Evolutionary conservation across 1,140 invertebrate species (phyloP).

Genomic region (Micrasema longulum): DNA sequence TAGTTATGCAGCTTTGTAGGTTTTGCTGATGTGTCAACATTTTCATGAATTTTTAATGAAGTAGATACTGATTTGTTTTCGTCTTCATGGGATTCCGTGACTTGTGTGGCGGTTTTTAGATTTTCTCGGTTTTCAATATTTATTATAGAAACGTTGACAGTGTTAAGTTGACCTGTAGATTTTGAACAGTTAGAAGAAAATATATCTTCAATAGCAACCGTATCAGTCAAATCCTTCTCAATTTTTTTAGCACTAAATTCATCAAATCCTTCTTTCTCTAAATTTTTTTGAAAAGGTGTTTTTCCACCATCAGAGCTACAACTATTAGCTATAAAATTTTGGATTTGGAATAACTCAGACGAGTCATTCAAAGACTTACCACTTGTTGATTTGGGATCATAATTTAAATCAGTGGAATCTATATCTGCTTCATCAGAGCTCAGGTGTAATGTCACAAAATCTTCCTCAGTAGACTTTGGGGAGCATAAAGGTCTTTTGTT

Average conservation of each 20-base stretch:
- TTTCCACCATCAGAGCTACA: conserved; percentile 19
- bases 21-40: too few relatives aligned
- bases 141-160: too few relatives aligned
- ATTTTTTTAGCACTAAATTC: conserved; percentile 33
- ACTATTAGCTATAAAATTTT: conserved; percentile 17
- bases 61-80: background rate
- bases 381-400: too few relatives aligned
- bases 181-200: conserved; percentile 5
- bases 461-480: conserved; percentile 27
- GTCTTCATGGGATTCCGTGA: background rate
- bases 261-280: conserved; percentile 46
- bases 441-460: conserved; percentile 32
- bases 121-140: too few relatives aligned
- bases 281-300: conserved; percentile 44
- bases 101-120: background rate
- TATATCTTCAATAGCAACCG: background rate
- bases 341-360: conserved; percentile 15
- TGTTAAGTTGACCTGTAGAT: too few relatives aligned
- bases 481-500: too few relatives aligned
- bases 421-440: conserved; percentile 39
- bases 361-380: background rate
- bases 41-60: too few relatives aligned
- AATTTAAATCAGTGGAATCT: conserved; percentile 6
- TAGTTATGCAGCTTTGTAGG: too few relatives aligned
- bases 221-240: conserved; percentile 33